Conservation (phyloP, 2,888 invertebrate species). For the Pseudanteris insignis region DNA sequence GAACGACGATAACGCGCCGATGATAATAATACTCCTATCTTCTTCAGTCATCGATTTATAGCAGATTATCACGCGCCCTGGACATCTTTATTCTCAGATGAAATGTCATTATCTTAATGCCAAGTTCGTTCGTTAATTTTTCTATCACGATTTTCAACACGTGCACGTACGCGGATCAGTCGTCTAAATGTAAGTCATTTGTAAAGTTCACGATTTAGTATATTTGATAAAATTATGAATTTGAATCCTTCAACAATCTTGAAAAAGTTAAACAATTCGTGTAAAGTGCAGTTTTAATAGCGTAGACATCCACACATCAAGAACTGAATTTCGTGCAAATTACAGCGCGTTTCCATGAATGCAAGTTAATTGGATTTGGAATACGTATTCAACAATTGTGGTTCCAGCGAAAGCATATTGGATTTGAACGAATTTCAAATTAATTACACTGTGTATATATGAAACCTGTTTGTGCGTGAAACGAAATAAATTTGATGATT, state of each 20-base stretch:
- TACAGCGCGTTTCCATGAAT: conserved; percentile 21
- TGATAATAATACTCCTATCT: conserved; percentile 50
- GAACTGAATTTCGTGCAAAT: conserved; percentile 25
- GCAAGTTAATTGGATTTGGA: conserved; percentile 38
- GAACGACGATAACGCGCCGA: conserved; percentile 51
- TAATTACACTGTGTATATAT: conserved; percentile 29
- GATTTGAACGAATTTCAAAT: conserved; percentile 34
- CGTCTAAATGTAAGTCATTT: too few relatives aligned
- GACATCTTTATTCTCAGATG: conserved; percentile 33
- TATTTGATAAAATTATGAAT: too few relatives aligned
- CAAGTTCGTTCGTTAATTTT: too few relatives aligned
- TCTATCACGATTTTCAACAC: too few relatives aligned
- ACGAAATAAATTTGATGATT: conserved; percentile 40
- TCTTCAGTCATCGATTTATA: conserved; percentile 30
- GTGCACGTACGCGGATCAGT: too few relatives aligned
- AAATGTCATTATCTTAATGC: conserved; percentile 19
- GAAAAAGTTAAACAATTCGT: too few relatives aligned
- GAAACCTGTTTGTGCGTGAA: conserved; percentile 27
- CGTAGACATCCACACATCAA: too few relatives aligned
- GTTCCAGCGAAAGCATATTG: conserved; percentile 34
- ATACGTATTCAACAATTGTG: conserved; percentile 35
- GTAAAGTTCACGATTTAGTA: too few relatives aligned
- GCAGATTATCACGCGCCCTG: conserved; percentile 27
- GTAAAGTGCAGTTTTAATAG: too few relatives aligned
- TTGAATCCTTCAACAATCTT: too few relatives aligned